A percentile compares a stretch with the other conserved stretches of the same genome.
These are phyloP conservation scores for Albula goreensis DNA, from an alignment of 2,113 vertebrate species.

Conservation along the genomic window DNA sequence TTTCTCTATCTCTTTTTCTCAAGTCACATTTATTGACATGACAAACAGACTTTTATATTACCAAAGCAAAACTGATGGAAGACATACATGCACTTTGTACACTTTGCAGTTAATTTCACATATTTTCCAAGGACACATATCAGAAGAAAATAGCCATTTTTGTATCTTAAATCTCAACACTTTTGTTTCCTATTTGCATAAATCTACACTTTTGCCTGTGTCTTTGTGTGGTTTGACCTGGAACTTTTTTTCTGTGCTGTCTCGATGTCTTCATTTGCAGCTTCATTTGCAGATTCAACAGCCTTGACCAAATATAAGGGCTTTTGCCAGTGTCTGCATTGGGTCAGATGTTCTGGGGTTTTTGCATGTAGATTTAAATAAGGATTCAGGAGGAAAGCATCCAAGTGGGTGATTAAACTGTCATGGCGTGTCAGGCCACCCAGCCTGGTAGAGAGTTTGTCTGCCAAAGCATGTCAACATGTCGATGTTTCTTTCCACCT, in stretches of 20 bases:
- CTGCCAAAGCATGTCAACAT: too few species aligned
- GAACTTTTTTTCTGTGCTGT: not conserved
- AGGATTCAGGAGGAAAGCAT: not conserved
- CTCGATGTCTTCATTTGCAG: not conserved
- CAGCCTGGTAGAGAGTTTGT: too few species aligned
- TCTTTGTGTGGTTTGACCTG: not conserved
- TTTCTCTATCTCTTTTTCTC: not conserved
- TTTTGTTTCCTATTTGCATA: not conserved
- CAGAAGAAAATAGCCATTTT: too few species aligned
- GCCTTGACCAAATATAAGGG: not conserved
- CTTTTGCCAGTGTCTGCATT: not conserved
- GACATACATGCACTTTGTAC: too few species aligned
- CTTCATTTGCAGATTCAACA: not conserved
- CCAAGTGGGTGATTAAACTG: too few species aligned
- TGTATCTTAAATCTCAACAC: not conserved
- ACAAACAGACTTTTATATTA: not conserved
- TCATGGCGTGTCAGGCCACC: too few species aligned
- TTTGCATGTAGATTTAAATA: not conserved
- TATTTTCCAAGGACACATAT: not conserved
- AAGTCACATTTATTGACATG: not conserved
- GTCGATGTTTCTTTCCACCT: too few species aligned
- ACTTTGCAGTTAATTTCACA: not conserved
- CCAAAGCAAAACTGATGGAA: too few species aligned
- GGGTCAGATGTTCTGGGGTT: too few species aligned
- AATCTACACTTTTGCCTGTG: not conserved